Conservation (phyloP, 2,797 vertebrate species). For the Perodicticus potto region DNA sequence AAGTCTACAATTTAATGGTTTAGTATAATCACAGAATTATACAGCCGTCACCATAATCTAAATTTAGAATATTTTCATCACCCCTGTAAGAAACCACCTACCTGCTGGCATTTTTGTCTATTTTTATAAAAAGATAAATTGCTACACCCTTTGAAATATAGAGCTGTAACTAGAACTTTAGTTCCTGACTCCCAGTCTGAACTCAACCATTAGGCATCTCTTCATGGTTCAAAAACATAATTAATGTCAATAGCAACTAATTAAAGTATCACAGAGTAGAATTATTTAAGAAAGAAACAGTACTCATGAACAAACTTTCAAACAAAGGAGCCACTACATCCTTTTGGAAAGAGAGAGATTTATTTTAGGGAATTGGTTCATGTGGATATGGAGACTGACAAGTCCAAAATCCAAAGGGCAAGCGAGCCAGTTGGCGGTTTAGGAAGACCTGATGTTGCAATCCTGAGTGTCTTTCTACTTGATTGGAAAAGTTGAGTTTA, state of each 20-base stretch:
- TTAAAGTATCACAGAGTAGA: constrained; percentile 23
- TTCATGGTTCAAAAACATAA: constrained; percentile 30
- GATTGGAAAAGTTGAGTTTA: neutral
- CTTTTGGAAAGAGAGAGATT: neutral
- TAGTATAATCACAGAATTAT: constrained; percentile 10
- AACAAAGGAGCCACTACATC: neutral
- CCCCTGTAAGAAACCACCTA: neutral
- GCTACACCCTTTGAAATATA: constrained; percentile 29
- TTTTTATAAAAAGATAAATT: constrained; percentile 22
- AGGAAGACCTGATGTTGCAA: neutral
- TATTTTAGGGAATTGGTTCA: neutral
- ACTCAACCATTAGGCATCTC: neutral
- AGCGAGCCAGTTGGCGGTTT: neutral
- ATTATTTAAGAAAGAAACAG: neutral
- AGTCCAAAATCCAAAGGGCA: neutral
- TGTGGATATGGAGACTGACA: neutral
- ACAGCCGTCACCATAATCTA: neutral
- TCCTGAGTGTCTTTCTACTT: neutral
- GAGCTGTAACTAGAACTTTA: constrained; percentile 2
- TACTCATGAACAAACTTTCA: neutral
- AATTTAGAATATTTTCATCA: constrained; percentile 44
- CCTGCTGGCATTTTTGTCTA: neutral
- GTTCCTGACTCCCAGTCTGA: neutral
- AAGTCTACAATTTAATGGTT: neutral
- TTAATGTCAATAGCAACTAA: constrained; percentile 18